These are phyloP conservation scores for Drosophila prosaltans DNA, from an alignment of 1,140 invertebrate species.

Conservation along the genomic window DNA sequence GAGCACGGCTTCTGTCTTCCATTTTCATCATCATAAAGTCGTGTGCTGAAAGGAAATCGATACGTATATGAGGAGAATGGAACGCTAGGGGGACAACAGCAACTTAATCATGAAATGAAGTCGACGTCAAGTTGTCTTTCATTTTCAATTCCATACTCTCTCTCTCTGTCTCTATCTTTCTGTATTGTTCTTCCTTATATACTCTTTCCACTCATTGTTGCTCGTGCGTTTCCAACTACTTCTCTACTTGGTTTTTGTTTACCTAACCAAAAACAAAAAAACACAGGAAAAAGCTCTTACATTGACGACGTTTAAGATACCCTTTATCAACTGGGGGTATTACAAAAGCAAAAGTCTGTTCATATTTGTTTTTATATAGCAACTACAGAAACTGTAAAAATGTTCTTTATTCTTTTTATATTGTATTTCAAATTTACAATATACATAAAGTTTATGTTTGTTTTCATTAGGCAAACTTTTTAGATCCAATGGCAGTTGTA, in stretches of 20 bases:
- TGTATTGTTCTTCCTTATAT: not conserved
- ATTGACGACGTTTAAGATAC: not conserved
- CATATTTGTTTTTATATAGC: too few relatives aligned
- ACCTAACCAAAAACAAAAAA: slow-evolving; percentile 35
- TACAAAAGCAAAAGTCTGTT: too few relatives aligned
- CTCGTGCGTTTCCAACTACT: slow-evolving; percentile 61
- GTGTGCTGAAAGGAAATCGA: slow-evolving; percentile 71
- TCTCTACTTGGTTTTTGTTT: slow-evolving; percentile 59
- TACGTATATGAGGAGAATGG: slow-evolving; percentile 26
- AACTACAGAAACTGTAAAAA: too few relatives aligned
- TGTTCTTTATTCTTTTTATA: too few relatives aligned
- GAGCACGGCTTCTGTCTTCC: slow-evolving; percentile 37
- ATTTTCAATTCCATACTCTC: slow-evolving; percentile 63
- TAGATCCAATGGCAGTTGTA: too few relatives aligned
- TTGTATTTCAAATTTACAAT: too few relatives aligned
- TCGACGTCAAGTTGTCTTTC: slow-evolving; percentile 73
- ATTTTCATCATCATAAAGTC: slow-evolving; percentile 78
- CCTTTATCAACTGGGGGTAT: not conserved
- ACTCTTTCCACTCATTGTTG: slow-evolving; percentile 10
- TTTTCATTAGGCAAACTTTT: too few relatives aligned
- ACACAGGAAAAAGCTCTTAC: not conserved
- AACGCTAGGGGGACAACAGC: slow-evolving; percentile 21
- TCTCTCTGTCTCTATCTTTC: slow-evolving; percentile 15
- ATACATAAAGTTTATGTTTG: too few relatives aligned
- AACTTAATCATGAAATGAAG: slow-evolving; percentile 79